Evolutionary conservation across 2,797 vertebrate genomes (phyloP).

Genomic region (Chrosomus eos): DNA sequence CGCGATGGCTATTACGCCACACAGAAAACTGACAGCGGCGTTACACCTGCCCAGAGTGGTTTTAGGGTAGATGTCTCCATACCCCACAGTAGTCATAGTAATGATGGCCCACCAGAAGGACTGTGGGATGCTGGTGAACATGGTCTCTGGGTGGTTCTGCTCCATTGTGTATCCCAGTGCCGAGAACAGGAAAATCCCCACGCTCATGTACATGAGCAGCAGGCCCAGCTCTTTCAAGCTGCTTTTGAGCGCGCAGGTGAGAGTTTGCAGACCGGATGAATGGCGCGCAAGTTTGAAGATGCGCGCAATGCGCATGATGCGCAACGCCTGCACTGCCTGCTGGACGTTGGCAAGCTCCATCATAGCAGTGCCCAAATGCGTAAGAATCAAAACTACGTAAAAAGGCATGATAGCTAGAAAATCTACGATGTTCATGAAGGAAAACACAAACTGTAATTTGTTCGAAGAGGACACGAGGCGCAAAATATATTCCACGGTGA

Average conservation of each 20-base stretch:
- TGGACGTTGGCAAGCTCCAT: slow-evolving; percentile 95
- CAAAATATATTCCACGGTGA: slow-evolving; percentile 91
- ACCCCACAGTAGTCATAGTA: slow-evolving; percentile 98
- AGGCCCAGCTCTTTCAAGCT: slow-evolving; percentile 96
- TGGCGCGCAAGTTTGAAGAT: slow-evolving; percentile 97
- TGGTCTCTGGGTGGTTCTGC: slow-evolving; percentile 93
- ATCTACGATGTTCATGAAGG: slow-evolving; percentile 97
- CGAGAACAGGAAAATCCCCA: slow-evolving; percentile 97
- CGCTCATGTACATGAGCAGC: slow-evolving; percentile 96
- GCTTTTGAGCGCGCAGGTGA: slow-evolving; percentile 94
- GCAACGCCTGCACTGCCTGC: slow-evolving; percentile 94
- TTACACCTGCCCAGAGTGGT: slow-evolving; percentile 95
- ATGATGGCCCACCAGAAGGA: slow-evolving; percentile 99
- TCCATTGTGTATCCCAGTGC: slow-evolving; percentile 97
- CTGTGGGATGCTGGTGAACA: slow-evolving; percentile 98
- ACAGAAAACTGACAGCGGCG: slow-evolving; percentile 96
- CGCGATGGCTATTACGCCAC: slow-evolving; percentile 96
- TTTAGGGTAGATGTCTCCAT: slow-evolving; percentile 97
- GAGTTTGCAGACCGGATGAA: slow-evolving; percentile 93
- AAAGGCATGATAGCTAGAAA: slow-evolving; percentile 96
- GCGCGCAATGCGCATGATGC: slow-evolving; percentile 95
- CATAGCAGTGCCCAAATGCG: slow-evolving; percentile 87
- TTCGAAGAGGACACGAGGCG: slow-evolving; percentile 90
- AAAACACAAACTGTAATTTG: slow-evolving; percentile 86
- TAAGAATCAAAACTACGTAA: slow-evolving; percentile 90